Base-by-base conservation (phyloP, 2,797 vertebrate species). In the Sandelia bainsii region DNA sequence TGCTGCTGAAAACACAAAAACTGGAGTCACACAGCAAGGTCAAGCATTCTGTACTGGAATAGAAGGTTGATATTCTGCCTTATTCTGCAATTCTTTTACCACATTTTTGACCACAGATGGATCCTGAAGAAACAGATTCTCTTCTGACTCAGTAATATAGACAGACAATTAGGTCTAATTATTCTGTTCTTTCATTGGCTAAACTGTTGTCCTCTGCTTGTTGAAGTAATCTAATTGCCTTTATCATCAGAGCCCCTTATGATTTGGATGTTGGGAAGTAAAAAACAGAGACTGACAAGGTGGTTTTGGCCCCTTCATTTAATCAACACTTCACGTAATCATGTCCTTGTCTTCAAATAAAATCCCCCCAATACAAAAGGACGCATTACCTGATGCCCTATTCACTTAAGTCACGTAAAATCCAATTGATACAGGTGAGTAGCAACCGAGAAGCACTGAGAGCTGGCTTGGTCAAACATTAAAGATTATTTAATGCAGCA, bases 241-340 rank as follows among this genome's bases (percentile, higher is more conserved):
- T 89, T 87, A 91, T 92, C 84, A 84, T 80, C 78, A 81, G 72
- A 73, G 63, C 49, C 60, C 66, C 79, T 78, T 87, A 87, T 86
- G n/a, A n/a, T 82, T 62, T 70, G 64, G 87, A n/a, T n/a, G n/a
- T 89, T 75, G 17, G 69, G 85, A 77, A 71, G 80, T 74, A 69
- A 67, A 73, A 85, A 85, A 80, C 68, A 72, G 64, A 85, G 61
- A 73, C 69, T 25, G 51, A 60, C 58, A 63, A 61, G 66, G 57
- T 69, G 71, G 42, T 77, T 87, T 72, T 75, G 72, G 84, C 82
- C 72, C 64, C 82, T 78, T 93, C 87, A 84, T 89, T 87, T 84
- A 91, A 94, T 92, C 89, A 91, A 80, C 74, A 86, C 85, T 90
- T 91, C 85, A 91, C 58, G 23, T 91, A 90, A 93, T 93, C 85